Percentiles rank a stretch among this genome's conserved stretches.
Evolutionary conservation across 2,113 vertebrate genomes (phyloP).

Genomic region (Toxotes chatareus): DNA sequence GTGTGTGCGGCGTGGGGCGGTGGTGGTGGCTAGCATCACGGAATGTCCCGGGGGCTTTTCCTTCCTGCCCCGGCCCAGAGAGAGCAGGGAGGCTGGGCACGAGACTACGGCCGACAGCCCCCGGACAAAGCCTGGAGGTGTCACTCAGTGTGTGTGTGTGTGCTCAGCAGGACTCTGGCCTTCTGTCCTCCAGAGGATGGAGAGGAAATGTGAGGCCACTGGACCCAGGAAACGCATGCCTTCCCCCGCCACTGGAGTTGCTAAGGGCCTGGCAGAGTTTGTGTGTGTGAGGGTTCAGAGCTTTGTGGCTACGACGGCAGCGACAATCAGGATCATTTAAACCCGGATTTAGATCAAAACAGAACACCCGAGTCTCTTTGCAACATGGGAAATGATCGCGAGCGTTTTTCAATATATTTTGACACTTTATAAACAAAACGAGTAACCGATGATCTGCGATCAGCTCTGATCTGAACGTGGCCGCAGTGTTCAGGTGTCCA

Average conservation of each 20-base stretch:
- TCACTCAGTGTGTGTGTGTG: conserved; percentile 78
- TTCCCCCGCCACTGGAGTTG: conserved; percentile 89
- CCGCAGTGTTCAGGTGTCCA: neutral
- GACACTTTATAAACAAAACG: too few relatives aligned
- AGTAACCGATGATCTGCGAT: neutral
- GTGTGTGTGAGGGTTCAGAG: neutral
- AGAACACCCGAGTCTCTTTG: too few relatives aligned
- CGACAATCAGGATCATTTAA: neutral
- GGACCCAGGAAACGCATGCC: conserved; percentile 88
- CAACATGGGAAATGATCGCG: too few relatives aligned
- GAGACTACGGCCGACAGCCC: conserved; percentile 87
- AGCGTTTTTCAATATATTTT: too few relatives aligned
- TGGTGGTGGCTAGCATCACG: conserved; percentile 89
- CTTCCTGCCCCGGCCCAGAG: conserved; percentile 84
- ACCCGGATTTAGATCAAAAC: neutral
- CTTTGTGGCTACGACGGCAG: neutral
- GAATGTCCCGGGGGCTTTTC: conserved; percentile 88
- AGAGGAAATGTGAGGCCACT: conserved; percentile 86
- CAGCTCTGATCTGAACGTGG: neutral
- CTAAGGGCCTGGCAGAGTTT: conserved; percentile 87
- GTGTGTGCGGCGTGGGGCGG: conserved; percentile 28
- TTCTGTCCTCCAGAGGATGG: conserved; percentile 80
- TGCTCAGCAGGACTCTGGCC: conserved; percentile 84
- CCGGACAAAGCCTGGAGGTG: conserved; percentile 88
- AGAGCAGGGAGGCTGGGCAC: conserved; percentile 88